Base-by-base conservation (phyloP, 92 coral and sea anemone species). In the Epizoanthus rinbou region DNA sequence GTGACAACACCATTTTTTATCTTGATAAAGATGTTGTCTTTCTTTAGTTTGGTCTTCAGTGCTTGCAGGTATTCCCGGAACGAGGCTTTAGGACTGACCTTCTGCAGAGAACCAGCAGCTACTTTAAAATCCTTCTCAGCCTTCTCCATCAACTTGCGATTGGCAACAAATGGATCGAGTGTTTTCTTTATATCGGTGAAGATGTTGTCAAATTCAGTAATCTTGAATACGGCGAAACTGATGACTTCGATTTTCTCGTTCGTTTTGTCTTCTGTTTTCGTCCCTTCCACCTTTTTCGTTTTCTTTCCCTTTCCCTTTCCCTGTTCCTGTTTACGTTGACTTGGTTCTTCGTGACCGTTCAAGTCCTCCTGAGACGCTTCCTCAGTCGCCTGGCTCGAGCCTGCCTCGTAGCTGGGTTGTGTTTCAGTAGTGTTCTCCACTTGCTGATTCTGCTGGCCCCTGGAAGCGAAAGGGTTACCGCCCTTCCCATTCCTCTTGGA, bases 1-100 rank as follows among this genome's bases (percentile, higher is more conserved):
- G 74, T 63, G 53, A 88, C 74, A 9, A 88, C 94, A 18, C 97
- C 97, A 53, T 90, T 88, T 64, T 93, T 93, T 23, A 93, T 86
- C 90, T 93, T 93, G 81, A 93, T 91, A 59, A 85, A 86, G 15
- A 93, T 93, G 14, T 90, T 84, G 24, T 88, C 92, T 24, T 85
- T 81, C 83, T 85, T 90, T 35, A 93, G 86, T 59, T 67, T 88
- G 3, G 88, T 85, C 64, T 86, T 93, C 23, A 93, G 88, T 4
- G 91, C 87, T 9, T 64, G 74, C 59, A 88, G 80, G 50, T 93
- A 93, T 41, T 93, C 97, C 9, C 84, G 69, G 79, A 93, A 88
- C 68, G 82, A 79, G 54, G 91, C 92, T 43, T 74, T 82, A 6
- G 92, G 94, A 24, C 80, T 88, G 24, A 93, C 85, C n/a, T 65